Evolutionary conservation across 2,797 vertebrate species (phyloP).

Genomic region (Ctenopoma kingsleyae): DNA sequence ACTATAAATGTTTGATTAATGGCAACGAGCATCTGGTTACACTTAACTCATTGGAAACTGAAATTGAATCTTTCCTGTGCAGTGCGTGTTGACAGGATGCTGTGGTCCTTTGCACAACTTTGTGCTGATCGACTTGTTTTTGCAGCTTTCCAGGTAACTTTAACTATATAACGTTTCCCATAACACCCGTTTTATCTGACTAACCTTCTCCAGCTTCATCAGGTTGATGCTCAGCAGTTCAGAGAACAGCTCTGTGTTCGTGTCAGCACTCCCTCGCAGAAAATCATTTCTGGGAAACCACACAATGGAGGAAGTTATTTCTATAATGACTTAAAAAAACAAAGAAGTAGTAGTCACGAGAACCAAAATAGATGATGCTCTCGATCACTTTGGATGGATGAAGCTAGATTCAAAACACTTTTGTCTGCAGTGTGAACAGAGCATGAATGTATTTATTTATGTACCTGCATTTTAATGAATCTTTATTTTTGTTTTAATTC

Average conservation of each 20-base stretch:
- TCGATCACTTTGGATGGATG: too few relatives aligned
- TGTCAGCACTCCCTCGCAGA: constrained; percentile 70
- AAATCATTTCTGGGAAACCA: constrained; percentile 73
- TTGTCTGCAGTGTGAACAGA: background rate
- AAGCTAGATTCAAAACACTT: too few relatives aligned
- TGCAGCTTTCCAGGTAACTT: too few relatives aligned
- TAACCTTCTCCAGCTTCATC: constrained; percentile 93
- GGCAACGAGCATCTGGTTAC: constrained; percentile 42
- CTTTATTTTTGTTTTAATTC: too few relatives aligned
- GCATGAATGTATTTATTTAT: too few relatives aligned
- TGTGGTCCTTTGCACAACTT: too few relatives aligned
- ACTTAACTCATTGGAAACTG: constrained; percentile 6
- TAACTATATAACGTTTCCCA: too few relatives aligned
- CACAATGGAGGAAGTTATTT: background rate
- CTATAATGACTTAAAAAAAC: background rate
- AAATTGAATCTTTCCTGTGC: background rate
- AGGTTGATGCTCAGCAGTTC: constrained; percentile 90
- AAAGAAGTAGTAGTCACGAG: too few relatives aligned
- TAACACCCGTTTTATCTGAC: background rate
- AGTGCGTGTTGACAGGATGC: background rate
- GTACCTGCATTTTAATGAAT: too few relatives aligned
- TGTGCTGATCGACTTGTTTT: too few relatives aligned
- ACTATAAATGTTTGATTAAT: constrained; percentile 75
- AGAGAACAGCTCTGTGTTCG: constrained; percentile 87
- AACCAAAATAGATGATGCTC: background rate